A percentile compares a stretch with the other conserved stretches of the same genome.
phyloP scores from a whole-genome alignment of 2,797 vertebrate species.

The Enoplosus armatus region DNA sequence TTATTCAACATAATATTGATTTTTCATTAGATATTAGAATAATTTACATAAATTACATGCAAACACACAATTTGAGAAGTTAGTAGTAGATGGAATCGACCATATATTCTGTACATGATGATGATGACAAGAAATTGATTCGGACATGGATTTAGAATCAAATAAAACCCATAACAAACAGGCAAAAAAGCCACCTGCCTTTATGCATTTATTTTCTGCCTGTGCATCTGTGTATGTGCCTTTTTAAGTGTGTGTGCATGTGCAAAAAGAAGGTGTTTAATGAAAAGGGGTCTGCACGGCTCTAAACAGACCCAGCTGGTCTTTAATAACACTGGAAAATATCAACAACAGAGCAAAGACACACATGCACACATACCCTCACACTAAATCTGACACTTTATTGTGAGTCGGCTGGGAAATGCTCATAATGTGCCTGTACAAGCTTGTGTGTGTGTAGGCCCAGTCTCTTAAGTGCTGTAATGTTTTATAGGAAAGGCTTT shows the following conservation, averaged over 20 bases:
- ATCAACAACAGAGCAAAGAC: slow-evolving; percentile 48
- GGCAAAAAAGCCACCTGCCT: slow-evolving; percentile 26
- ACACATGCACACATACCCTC: slow-evolving; percentile 19
- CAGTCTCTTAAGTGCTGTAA: slow-evolving; percentile 40
- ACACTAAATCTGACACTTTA: slow-evolving; percentile 46
- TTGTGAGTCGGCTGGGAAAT: slow-evolving; percentile 44
- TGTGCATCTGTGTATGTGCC: slow-evolving; percentile 7
- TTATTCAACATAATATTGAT: background rate
- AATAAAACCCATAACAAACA: slow-evolving; percentile 4
- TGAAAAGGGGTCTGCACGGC: slow-evolving; percentile 59
- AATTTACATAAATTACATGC: background rate
- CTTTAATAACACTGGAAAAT: slow-evolving; percentile 63
- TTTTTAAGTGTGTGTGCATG: slow-evolving; percentile 26
- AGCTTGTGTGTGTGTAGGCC: slow-evolving; percentile 6
- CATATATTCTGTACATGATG: background rate
- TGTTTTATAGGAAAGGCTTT: slow-evolving; percentile 64
- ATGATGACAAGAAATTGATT: background rate
- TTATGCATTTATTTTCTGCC: slow-evolving; percentile 4
- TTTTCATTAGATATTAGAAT: background rate
- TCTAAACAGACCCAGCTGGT: slow-evolving; percentile 74
- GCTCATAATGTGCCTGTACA: slow-evolving; percentile 12
- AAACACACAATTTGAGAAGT: background rate
- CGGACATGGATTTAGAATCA: background rate
- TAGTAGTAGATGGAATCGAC: background rate
- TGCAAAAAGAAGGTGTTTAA: slow-evolving; percentile 71